Conservation (phyloP, 2,113 vertebrate genomes). For the Vireo altiloquus region DNA sequence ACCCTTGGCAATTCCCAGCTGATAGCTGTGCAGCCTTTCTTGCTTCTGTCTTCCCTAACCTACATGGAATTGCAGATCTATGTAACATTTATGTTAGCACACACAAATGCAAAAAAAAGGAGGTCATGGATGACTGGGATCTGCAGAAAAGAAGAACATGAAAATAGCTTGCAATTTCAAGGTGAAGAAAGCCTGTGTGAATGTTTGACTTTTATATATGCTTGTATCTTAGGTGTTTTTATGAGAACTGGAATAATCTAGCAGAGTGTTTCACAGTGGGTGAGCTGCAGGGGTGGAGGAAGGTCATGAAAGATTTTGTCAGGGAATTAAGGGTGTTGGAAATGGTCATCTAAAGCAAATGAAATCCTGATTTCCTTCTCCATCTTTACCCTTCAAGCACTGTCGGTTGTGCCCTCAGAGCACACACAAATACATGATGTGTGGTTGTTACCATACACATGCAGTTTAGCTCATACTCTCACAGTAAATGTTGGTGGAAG, state of each 20-base stretch:
- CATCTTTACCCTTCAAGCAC: not conserved
- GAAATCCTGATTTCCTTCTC: not conserved
- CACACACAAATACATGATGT: accelerated
- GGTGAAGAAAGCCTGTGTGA: not conserved
- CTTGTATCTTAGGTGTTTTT: not conserved
- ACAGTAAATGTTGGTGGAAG: not conserved
- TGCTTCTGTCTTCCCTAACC: not conserved
- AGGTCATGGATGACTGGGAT: not conserved
- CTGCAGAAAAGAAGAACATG: not conserved
- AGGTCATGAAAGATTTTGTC: not conserved
- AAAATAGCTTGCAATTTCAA: not conserved
- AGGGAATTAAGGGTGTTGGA: not conserved
- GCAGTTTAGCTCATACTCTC: not conserved
- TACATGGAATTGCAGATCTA: not conserved
- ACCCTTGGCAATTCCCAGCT: not conserved
- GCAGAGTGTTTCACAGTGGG: not conserved
- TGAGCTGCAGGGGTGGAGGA: not conserved
- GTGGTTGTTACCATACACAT: not conserved
- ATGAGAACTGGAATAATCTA: not conserved
- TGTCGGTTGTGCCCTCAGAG: not conserved
- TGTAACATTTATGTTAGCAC: not conserved
- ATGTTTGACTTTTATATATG: not conserved
- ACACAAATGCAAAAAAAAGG: not conserved
- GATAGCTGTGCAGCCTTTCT: not conserved
- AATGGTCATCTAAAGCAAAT: not conserved